Evolutionary conservation across 2,888 invertebrate genomes (phyloP), one percentile per base, ranked within the genome.

Genomic region (Amblyjoppa fuscipennis): DNA sequence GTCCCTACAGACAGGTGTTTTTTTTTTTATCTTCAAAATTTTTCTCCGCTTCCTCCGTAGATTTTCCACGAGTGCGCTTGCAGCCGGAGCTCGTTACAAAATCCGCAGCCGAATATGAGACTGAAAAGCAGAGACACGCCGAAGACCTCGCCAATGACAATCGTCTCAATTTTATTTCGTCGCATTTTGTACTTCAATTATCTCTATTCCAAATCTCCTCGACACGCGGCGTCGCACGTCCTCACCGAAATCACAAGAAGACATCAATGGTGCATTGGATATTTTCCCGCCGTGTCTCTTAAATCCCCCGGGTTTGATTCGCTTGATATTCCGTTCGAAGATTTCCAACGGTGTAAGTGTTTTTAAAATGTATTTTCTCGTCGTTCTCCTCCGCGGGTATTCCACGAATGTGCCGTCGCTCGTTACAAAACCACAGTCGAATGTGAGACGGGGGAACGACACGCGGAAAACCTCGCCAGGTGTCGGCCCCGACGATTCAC

Each of bases 81-180:
- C 61, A 0, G 34, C 34, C 20, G 20, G 20, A 92, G 25, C 11
- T 45, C 74, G 49, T 74, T 74, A 61, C 75, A 31, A 74, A 56
- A 68, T 20, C 41, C 31, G 20, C 56, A 11, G 38, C 28, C 73
- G 68, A 76, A 75, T 41, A 11, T 11, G 76, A 79, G 66, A 68
- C 70, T 38, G 56, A 41, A 45, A 45, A 69, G 64, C 11, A 31
- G 53, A 66, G 70, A n/a, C 56, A 28, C 78, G 68, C 68, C 74
- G 61, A 74, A 83, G 70, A 59, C 9, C 53, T 64, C 13, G 76
- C 64, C 77, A 77, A 85, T 85, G 92, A 92, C 92, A 92, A 92
- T 92, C 90, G 91, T 92, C 91, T 91, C 92, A 91, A 92, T 20
- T 20, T 20, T 20, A 20, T 20, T 20, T 20, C 20, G 20, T 20